phyloP scores from a whole-genome alignment of 2,888 invertebrate species.

The Eupeodes luniger region DNA sequence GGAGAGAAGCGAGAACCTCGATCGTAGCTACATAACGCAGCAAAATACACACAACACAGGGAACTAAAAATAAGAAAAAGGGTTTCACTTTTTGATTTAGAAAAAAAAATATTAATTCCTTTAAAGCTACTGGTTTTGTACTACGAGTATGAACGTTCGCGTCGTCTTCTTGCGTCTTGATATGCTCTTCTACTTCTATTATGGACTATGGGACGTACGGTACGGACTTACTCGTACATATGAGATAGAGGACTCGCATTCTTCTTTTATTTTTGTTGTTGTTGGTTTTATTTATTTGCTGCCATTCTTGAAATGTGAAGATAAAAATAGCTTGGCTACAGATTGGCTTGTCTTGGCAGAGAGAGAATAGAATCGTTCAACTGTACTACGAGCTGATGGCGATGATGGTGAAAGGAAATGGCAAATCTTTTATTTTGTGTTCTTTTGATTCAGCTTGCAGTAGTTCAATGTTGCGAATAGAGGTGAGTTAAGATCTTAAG shows the following conservation, averaged over 20 bases:
- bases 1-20: constrained; percentile 21
- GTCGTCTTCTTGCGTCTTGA: constrained; percentile 44
- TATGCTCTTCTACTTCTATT: constrained; percentile 15
- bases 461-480: constrained; percentile 30
- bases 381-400: neutral
- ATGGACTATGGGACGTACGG: neutral
- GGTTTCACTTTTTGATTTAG: constrained; percentile 72
- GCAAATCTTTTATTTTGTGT: constrained; percentile 8
- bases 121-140: constrained; percentile 68
- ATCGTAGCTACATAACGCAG: constrained; percentile 12
- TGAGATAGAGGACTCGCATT: constrained; percentile 50
- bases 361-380: constrained; percentile 61
- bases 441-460: neutral
- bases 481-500: constrained; percentile 30
- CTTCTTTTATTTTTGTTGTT: constrained; percentile 49
- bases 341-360: constrained; percentile 34
- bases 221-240: neutral
- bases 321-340: constrained; percentile 68
- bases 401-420: constrained; percentile 28
- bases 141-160: neutral
- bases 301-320: constrained; percentile 63
- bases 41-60: neutral
- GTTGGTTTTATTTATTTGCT: constrained; percentile 42
- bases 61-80: constrained; percentile 31
- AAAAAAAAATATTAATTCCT: constrained; percentile 48